Percentiles rank a stretch among this genome's conserved stretches.
These are phyloP conservation scores for Lethrus apterus DNA, from an alignment of 1,140 invertebrate genomes.

Conservation along the genomic window DNA sequence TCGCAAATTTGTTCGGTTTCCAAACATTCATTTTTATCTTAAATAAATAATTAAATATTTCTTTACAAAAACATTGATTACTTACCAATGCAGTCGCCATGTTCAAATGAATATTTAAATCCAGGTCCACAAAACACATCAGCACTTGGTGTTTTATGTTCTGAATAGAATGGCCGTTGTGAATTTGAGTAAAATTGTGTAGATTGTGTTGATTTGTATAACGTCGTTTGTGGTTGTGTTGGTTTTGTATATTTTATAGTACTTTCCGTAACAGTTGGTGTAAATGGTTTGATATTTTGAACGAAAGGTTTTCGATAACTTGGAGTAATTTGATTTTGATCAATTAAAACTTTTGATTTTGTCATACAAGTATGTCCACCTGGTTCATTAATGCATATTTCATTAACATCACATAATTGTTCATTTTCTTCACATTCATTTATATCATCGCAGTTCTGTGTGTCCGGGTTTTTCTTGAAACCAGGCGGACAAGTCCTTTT, in stretches of 20 bases:
- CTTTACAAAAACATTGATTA: constrained; percentile 20
- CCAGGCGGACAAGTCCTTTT: constrained; percentile 57
- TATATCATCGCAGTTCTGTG: constrained; percentile 56
- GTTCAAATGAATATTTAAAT: constrained; percentile 29
- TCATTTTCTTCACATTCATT: constrained; percentile 63
- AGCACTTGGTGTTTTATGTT: too few species aligned
- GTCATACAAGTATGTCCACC: constrained; percentile 64
- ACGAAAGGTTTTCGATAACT: too few species aligned
- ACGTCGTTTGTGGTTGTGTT: too few species aligned
- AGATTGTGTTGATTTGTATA: too few species aligned
- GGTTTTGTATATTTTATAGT: too few species aligned
- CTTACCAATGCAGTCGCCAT: constrained; percentile 36
- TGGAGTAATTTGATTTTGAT: too few species aligned
- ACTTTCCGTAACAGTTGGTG: too few species aligned
- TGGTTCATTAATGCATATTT: constrained; percentile 62
- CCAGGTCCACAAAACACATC: constrained; percentile 29
- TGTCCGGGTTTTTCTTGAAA: constrained; percentile 52
- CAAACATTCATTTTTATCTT: constrained; percentile 71
- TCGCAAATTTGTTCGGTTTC: constrained; percentile 55
- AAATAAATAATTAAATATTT: background rate
- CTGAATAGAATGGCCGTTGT: too few species aligned
- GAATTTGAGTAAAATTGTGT: too few species aligned
- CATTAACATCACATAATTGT: constrained; percentile 54
- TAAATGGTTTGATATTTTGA: too few species aligned
- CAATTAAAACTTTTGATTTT: too few species aligned